Evolutionary conservation across 1,140 invertebrate species (phyloP), one percentile per base, ranked within the genome.

Genomic region (Zelostemma sp.): DNA sequence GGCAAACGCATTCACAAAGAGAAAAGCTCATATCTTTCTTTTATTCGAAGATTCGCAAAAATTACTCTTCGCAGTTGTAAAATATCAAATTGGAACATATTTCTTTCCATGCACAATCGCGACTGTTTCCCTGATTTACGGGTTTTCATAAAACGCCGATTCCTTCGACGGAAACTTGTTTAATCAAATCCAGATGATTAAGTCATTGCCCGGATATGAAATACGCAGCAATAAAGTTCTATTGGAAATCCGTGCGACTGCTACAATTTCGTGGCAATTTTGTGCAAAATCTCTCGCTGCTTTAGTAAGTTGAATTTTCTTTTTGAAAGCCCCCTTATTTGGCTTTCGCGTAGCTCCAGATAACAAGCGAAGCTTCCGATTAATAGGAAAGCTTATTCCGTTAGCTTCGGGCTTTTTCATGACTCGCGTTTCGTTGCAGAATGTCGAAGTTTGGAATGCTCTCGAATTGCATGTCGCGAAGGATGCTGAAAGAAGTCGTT

Each of bases 211-310:
- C 21, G 3, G 21, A 1, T 11, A 21, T 31, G 48, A 50, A 50
- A 17, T 50, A 50, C 17, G 48, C 33, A 12, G 15, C 28, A 17
- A 50, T 50, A 50, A 50, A 50, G 48, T 50, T 50, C 5, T 17
- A 50, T 50, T 18, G 31, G 17, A 21, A 48, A 28, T 48, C 19
- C 21, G 46, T 6, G 41, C 15, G 38, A 40, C 8, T 45, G 11
- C 14, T 1, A 6, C 45, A 47, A 47, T 47, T 47, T 47, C 11
- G 45, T 11, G 11, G 2, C 11, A 8, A 43, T 8, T 35, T 35
- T n/a, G 33, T 9, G 33, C 33, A n/a, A n/a, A 35, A n/a, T 35
- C 11, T 35, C 33, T 35, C 33, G 33, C 33, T 16, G 16, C 14
- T 6, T 17, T 17, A 5, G 41, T 43, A 11, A 43, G 16, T 17